Evolutionary conservation across 2,888 invertebrate species (phyloP), one percentile per base, ranked within the genome.

Genomic region (Margaritifera margaritifera): DNA sequence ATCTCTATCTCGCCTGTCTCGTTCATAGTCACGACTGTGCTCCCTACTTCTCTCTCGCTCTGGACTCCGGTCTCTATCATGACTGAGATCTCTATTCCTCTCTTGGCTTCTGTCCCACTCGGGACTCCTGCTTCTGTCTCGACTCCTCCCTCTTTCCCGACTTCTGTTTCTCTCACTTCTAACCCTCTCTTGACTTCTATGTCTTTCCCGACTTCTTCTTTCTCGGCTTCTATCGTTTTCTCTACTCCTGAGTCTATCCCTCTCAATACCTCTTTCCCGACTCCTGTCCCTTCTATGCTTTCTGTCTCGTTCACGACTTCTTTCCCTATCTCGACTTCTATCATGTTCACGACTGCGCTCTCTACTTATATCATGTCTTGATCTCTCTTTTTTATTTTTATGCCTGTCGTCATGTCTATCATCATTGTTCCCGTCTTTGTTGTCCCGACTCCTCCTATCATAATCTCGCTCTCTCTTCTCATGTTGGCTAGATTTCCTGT

Each of bases 161-260:
- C 66, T 68, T 53, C 69, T 67, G 25, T 63, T 62, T 31, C 62
- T 62, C 50, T 71, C 58, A 53, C 64, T 65, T 22, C 66, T 52
- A 15, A 69, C 68, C 59, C 69, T 69, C 25, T 75, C 73, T 42
- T 59, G 62, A 66, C 75, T 74, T 63, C 78, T 64, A 22, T 72
- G 66, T 27, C 71, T 61, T 27, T 62, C 64, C 57, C 55, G 50
- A 5, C 63, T 27, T 22, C 64, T 63, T 31, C 68, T 68, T n/a
- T 55, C 53, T 50, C 69, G 53, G 20, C 68, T 27, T 25, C 74
- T 67, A 20, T 72, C 74, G 2, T 64, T 60, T 50, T 68, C 71
- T 62, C 66, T 68, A 4, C 66, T 68, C 52, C 75, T 71, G 55
- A 64, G 57, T 24, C 61, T 66, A 56, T 68, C 62, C 51, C 69